phyloP scores from a whole-genome alignment of 2,113 vertebrate genomes.

The Erythrolamprus reginae region DNA sequence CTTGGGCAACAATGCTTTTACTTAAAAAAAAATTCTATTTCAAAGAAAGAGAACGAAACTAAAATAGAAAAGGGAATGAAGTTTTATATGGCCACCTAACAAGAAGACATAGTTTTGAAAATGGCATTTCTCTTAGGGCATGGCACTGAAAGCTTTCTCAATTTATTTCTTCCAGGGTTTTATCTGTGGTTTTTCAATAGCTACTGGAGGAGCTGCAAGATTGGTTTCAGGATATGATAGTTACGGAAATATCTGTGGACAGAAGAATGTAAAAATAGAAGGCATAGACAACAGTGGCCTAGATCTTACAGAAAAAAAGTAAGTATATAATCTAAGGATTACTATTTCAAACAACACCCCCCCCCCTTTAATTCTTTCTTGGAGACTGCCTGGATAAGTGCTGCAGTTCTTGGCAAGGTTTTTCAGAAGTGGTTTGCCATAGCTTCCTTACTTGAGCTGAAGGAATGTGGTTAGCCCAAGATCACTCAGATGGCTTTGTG shows the following conservation, averaged over 20 bases:
- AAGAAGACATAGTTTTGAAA: constrained; percentile 49
- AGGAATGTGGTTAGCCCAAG: background rate
- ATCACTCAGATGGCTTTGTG: background rate
- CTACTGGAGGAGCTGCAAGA: constrained; percentile 89
- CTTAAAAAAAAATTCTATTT: background rate
- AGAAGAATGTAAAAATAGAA: constrained; percentile 84
- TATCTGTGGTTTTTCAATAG: constrained; percentile 94
- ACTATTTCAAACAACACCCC: background rate
- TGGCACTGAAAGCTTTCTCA: constrained; percentile 54
- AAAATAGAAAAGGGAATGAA: background rate
- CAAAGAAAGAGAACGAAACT: background rate
- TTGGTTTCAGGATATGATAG: constrained; percentile 94
- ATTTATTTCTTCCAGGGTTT: constrained; percentile 76
- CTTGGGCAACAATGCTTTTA: background rate
- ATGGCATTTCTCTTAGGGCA: constrained; percentile 37
- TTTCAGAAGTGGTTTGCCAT: background rate
- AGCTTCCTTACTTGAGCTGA: background rate
- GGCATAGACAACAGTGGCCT: constrained; percentile 85
- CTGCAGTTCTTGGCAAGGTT: background rate
- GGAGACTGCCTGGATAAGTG: background rate
- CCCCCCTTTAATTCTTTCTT: background rate
- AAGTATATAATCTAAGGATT: constrained; percentile 63
- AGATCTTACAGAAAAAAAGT: constrained; percentile 91
- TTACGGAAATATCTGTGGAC: constrained; percentile 97
- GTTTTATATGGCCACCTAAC: constrained; percentile 25